phyloP scores from a whole-genome alignment of 2,113 vertebrate species.

The Oncorhynchus keta region DNA sequence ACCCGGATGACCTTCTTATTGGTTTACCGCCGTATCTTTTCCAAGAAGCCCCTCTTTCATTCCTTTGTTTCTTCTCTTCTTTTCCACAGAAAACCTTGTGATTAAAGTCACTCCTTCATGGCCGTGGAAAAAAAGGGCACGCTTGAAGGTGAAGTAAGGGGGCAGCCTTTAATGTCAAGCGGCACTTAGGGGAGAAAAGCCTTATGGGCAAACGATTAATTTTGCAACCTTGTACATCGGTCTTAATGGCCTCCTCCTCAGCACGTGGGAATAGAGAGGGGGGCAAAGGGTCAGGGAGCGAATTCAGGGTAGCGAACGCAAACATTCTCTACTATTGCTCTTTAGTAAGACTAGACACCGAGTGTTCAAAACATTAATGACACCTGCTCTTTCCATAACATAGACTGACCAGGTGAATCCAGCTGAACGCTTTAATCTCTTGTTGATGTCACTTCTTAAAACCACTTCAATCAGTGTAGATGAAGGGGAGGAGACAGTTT shows the following conservation, averaged over 20 bases:
- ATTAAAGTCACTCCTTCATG: conserved; percentile 57
- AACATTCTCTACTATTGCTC: background rate
- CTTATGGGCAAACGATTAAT: conserved; percentile 50
- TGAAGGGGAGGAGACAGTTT: too few species aligned
- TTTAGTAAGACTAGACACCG: too few species aligned
- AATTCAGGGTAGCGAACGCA: background rate
- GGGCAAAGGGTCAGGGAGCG: conserved; percentile 33
- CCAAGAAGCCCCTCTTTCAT: conserved; percentile 44
- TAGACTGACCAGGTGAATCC: too few species aligned
- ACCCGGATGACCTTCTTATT: conserved; percentile 62
- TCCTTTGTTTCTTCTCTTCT: conserved; percentile 26
- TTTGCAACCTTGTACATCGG: conserved; percentile 63
- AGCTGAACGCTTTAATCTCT: too few species aligned
- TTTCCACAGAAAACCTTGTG: conserved; percentile 56
- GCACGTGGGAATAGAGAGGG: background rate
- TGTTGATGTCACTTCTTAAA: too few species aligned
- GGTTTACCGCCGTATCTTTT: conserved; percentile 49
- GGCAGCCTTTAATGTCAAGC: conserved; percentile 55
- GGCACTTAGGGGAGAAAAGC: conserved; percentile 39
- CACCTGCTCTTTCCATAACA: too few species aligned
- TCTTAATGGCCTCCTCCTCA: conserved; percentile 9
- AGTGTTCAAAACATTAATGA: too few species aligned
- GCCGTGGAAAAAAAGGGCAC: conserved; percentile 63
- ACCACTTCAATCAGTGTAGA: too few species aligned
- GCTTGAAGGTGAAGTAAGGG: conserved; percentile 62